Evolutionary conservation across 2,113 vertebrate species (phyloP).

Genomic region (Boulengeromyrus knoepffleri): DNA sequence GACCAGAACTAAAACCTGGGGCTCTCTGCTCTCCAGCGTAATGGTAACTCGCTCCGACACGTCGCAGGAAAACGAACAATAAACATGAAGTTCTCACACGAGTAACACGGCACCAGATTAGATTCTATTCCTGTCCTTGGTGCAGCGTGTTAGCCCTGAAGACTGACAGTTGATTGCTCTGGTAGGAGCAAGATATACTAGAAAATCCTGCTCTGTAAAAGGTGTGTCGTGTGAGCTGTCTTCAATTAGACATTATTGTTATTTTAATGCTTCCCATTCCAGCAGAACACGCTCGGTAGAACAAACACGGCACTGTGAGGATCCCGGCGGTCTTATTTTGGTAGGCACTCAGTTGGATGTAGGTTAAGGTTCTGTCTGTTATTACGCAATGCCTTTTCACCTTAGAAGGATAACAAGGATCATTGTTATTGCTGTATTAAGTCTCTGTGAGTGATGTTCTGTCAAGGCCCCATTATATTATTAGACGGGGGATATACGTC

Average conservation of each 20-base stretch:
- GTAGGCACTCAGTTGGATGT: background rate
- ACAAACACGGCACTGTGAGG: background rate
- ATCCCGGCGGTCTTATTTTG: background rate
- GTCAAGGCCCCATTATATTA: background rate
- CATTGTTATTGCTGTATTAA: background rate
- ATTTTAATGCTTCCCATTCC: background rate
- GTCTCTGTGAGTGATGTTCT: background rate
- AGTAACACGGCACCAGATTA: background rate
- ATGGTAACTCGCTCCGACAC: background rate
- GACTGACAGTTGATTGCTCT: background rate
- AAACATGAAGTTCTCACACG: background rate
- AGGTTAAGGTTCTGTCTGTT: background rate
- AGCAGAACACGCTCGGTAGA: background rate
- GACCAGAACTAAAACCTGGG: background rate
- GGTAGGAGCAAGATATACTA: background rate
- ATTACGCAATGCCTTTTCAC: background rate
- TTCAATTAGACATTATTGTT: background rate
- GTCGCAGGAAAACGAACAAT: background rate
- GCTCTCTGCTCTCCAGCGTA: background rate
- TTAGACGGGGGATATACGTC: background rate
- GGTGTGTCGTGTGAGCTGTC: background rate
- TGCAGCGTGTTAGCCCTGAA: background rate
- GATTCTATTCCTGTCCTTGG: background rate
- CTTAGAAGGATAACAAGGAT: background rate
- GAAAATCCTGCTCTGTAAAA: background rate